A percentile compares a stretch with the other conserved stretches of the same genome.
phyloP scores from a whole-genome alignment of 1,140 invertebrate species.

The Atta colombica region DNA sequence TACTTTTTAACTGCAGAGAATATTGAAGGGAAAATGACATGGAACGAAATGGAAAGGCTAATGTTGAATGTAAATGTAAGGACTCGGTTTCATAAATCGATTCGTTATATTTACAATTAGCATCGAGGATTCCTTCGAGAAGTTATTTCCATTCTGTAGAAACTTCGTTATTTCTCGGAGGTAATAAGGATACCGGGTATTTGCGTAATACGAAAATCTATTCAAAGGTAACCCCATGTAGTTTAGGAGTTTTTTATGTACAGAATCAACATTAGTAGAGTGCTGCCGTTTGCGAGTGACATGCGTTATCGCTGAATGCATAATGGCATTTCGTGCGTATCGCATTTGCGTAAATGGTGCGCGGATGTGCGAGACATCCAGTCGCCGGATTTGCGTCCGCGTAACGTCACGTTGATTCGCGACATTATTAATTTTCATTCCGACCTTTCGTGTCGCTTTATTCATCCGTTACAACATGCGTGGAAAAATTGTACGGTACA shows the following conservation, averaged over 20 bases:
- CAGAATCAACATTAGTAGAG: constrained; percentile 57
- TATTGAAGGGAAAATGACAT: not conserved
- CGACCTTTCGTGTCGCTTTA: constrained; percentile 31
- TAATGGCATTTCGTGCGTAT: constrained; percentile 47
- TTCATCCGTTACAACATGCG: not conserved
- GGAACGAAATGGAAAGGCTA: not conserved
- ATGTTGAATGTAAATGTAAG: not conserved
- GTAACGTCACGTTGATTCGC: constrained; percentile 16
- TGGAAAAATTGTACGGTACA: constrained; percentile 21
- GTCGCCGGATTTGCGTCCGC: constrained; percentile 26
- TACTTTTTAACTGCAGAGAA: constrained; percentile 9
- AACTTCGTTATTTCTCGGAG: not conserved
- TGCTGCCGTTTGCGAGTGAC: constrained; percentile 59
- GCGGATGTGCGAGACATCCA: constrained; percentile 45
- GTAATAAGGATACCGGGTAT: not conserved
- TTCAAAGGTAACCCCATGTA: constrained; percentile 18
- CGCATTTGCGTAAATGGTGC: constrained; percentile 48
- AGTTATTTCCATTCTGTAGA: not conserved
- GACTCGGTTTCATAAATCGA: not conserved
- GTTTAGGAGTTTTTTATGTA: constrained; percentile 42
- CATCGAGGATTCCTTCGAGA: not conserved
- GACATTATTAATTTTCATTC: constrained; percentile 56
- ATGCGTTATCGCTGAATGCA: constrained; percentile 53
- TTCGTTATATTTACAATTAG: constrained; percentile 30
- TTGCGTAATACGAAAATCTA: constrained; percentile 23